Evolutionary conservation across 1,140 invertebrate species (phyloP), one percentile per base, ranked within the genome.

Genomic region (Drosophila sproati): DNA sequence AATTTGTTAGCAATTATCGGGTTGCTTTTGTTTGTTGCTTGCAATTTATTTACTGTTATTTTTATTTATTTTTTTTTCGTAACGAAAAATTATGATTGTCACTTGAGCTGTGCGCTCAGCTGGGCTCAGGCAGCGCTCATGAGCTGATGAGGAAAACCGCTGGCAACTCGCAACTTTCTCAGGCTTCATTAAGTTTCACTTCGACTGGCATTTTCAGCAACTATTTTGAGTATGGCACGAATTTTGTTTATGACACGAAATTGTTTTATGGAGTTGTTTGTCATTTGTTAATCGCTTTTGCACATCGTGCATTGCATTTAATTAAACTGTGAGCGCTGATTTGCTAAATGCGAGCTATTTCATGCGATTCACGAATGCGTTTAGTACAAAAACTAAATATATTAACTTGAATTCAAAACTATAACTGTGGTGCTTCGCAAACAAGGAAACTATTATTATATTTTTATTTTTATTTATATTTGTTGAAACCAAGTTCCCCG

Each of bases 141-240:
- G 43, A 28, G 10, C 39, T 20, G 20, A 20, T 20, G 20, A 34
- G 37, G 20, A 47, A 43, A 47, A 45, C 56, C 52, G 34, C 45
- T 5, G 31, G 29, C 39, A 47, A 71, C 67, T 60, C n/a, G 51
- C 77, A 88, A 87, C 83, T 87, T 87, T 87, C 83, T 87, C 85
- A 88, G 74, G 77, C 85, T 88, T 88, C 77, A 83, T 88, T 88
- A 88, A 88, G 83, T 88, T 88, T 88, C 83, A 80, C 83, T 78
- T 80, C 62, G 35, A 37, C 47, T 73, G 59, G 60, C 70, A 73
- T 57, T 75, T 75, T 72, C 39, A 71, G 60, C 69, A 55, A 61
- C 48, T 66, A 72, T 76, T 76, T 78, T 62, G 71, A 74, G 72
- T 78, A 66, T 70, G 64, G 66, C 82, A 87, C 80, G 80, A 20